Evolutionary conservation across 2,888 invertebrate species (phyloP).

Genomic region (Meteorus cinctellus): DNA sequence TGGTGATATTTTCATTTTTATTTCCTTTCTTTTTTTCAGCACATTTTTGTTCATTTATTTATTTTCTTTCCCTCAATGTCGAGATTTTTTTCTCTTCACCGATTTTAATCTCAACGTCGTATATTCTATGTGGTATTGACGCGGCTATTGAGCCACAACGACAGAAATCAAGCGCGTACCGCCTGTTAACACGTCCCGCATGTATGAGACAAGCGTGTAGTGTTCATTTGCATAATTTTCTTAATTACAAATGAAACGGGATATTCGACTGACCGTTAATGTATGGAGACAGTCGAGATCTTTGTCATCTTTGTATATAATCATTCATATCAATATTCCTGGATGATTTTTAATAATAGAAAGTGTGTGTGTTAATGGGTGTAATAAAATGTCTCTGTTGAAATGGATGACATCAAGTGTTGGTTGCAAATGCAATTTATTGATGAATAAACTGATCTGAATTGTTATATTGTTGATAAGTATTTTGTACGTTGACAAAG

Average conservation of each 20-base stretch:
- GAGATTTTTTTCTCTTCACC: slow-evolving; percentile 33
- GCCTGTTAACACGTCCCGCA: slow-evolving; percentile 40
- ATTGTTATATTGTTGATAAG: too few relatives aligned
- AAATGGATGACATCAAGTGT: too few relatives aligned
- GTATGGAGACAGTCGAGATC: not conserved
- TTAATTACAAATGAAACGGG: slow-evolving; percentile 50
- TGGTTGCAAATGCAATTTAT: too few relatives aligned
- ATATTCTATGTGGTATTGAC: slow-evolving; percentile 1
- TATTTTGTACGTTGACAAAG: too few relatives aligned
- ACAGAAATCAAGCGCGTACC: slow-evolving; percentile 40
- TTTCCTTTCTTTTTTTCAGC: not conserved
- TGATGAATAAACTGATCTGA: too few relatives aligned
- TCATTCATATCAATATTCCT: slow-evolving; percentile 6
- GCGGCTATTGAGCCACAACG: slow-evolving; percentile 38
- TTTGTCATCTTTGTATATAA: not conserved
- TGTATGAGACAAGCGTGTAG: slow-evolving; percentile 32
- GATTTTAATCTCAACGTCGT: slow-evolving; percentile 31
- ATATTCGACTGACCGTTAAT: slow-evolving; percentile 51
- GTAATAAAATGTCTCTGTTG: too few relatives aligned
- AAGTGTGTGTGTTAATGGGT: too few relatives aligned
- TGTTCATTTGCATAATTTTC: slow-evolving; percentile 53
- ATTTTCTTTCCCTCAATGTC: not conserved
- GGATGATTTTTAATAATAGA: not conserved
- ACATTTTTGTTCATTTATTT: not conserved
- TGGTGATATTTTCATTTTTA: not conserved